Conservation (phyloP, 37 sponge, comb jelly and placozoan genomes). For the Agelas oroides region DNA sequence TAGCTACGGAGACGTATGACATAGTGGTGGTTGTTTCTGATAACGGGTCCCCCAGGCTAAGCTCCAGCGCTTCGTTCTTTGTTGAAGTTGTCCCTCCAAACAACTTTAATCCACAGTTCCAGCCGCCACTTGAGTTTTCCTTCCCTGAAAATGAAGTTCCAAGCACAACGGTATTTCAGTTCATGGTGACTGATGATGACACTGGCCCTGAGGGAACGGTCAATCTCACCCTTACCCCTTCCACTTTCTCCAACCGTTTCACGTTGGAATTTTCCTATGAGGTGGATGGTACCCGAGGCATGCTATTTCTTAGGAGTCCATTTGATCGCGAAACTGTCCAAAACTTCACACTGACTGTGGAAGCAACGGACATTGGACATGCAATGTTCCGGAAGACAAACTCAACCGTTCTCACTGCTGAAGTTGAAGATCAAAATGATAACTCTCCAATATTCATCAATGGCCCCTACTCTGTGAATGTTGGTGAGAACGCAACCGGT, state of each 20-base stretch:
- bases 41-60: slow-evolving; percentile 44
- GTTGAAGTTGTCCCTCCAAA: slow-evolving; percentile 65
- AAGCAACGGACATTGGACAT: slow-evolving; percentile 53
- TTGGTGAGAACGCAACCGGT: slow-evolving; percentile 46
- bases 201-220: slow-evolving; percentile 53
- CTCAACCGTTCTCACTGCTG: neutral
- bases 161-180: neutral
- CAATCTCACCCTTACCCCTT: slow-evolving; percentile 27
- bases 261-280: neutral
- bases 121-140: neutral
- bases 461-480: slow-evolving; percentile 44
- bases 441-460: slow-evolving; percentile 51
- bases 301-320: neutral
- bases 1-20: neutral
- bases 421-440: slow-evolving; percentile 52
- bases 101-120: slow-evolving; percentile 48
- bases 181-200: slow-evolving; percentile 68
- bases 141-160: slow-evolving; percentile 55
- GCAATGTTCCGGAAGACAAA: slow-evolving; percentile 29
- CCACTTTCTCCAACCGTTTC: slow-evolving; percentile 44
- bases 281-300: neutral
- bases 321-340: slow-evolving; percentile 61
- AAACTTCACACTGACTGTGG: slow-evolving; percentile 52
- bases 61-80: slow-evolving; percentile 37
- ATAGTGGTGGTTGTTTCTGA: slow-evolving; percentile 58